Conservation (phyloP, 2,797 vertebrate species). For the Enoplosus armatus region DNA sequence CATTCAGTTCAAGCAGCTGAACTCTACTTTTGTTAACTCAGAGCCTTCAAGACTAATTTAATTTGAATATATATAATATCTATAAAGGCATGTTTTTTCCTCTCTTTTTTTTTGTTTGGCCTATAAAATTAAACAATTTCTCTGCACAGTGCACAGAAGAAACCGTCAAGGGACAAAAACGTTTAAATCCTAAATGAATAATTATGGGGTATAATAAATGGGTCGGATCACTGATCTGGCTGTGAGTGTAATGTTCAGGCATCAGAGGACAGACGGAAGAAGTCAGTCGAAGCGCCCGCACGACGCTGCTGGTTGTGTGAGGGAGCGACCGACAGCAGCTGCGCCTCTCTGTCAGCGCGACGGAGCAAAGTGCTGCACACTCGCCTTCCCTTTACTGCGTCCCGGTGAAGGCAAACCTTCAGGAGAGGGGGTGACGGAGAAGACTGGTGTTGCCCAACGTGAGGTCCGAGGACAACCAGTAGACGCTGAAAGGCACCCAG, state of each 20-base stretch:
- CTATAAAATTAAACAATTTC: background rate
- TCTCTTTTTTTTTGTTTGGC: background rate
- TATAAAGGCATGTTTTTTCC: background rate
- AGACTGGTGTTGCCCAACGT: background rate
- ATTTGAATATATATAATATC: background rate
- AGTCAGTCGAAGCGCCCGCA: conserved; percentile 42
- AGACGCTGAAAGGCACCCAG: background rate
- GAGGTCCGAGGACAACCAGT: conserved; percentile 10
- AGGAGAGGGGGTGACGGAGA: background rate
- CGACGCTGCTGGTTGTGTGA: conserved; percentile 12
- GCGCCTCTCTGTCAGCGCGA: conserved; percentile 73
- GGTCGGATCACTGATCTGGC: conserved; percentile 12
- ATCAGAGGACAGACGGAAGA: conserved; percentile 63
- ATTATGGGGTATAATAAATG: conserved; percentile 25
- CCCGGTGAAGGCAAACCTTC: background rate
- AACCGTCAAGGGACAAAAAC: background rate
- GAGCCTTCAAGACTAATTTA: background rate
- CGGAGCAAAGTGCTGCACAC: conserved; percentile 26
- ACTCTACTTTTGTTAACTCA: background rate
- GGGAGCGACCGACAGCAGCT: conserved; percentile 77
- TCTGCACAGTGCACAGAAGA: background rate
- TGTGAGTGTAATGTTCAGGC: conserved; percentile 31
- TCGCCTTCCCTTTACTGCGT: background rate
- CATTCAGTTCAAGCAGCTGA: background rate
- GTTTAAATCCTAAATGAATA: conserved; percentile 29